Evolutionary conservation across 1,140 invertebrate species (phyloP), one percentile per base, ranked within the genome.

Genomic region (Metaphire vulgaris): DNA sequence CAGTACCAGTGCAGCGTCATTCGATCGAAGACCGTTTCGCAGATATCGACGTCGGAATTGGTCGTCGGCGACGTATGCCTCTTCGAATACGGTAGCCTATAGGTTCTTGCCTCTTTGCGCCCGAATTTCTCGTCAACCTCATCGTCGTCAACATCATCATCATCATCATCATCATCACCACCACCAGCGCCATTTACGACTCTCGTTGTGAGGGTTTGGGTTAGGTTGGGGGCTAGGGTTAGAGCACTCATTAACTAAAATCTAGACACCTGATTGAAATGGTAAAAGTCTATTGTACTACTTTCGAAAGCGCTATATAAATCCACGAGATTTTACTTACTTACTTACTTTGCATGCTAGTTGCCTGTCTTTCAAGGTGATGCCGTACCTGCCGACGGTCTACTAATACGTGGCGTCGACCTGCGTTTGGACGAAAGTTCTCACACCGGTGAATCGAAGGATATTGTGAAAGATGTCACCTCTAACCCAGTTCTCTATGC

Each of bases 1-100:
- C 96, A 98, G 88, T 95, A 98, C 86, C 96, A 95, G 87, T 97
- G 98, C 88, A 91, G 94, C 56, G 96, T 98, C 78, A 95, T 98
- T 82, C 90, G 96, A 79, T 90, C 91, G 83, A 91, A 89, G 75
- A 92, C 96, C 87, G 92, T 95, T 65, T 92, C 92, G 80, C 94
- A 98, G 89, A 91, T 98, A 81, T 91, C 92, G 75, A 95, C 98
- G 80, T 92, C 92, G 79, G 96, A 98, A 80, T 93, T 98, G 83
- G 93, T 98, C 80, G 95, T 97, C 80, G 96, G 96, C 78, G 96
- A 98, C 89, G 95, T 98, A 87, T 97, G 95, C 87, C 95, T 91
- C 87, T 78, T 84, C 71, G 86, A 87, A 82, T 86, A 86, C 78
- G 85, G 83, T 83, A 66, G 33, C 21, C 21, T 56, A 56, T 56